phyloP scores from a whole-genome alignment of 2,113 vertebrate species.

The Numida meleagris region DNA sequence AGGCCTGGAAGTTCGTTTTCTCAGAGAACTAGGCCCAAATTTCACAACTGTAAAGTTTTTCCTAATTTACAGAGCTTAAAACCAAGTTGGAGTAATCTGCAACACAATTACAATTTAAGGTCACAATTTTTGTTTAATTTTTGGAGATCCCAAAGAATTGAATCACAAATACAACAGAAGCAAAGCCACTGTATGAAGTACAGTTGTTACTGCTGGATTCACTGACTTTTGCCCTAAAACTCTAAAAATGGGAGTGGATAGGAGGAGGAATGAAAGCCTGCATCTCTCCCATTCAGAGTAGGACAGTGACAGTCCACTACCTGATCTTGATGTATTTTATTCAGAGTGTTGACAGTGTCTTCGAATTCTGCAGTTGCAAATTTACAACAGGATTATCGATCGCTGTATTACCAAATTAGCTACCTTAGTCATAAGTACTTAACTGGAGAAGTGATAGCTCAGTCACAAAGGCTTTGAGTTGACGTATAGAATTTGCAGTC shows the following conservation, averaged over 20 bases:
- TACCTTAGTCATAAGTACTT: not conserved
- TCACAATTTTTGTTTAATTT: not conserved
- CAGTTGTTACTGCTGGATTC: not conserved
- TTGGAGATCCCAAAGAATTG: not conserved
- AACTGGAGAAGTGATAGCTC: not conserved
- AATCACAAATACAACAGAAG: not conserved
- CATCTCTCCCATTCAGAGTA: slow-evolving; percentile 37
- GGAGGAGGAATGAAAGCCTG: not conserved
- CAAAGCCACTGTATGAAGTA: not conserved
- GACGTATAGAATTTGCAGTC: not conserved
- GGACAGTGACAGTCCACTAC: slow-evolving; percentile 3
- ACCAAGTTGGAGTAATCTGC: not conserved
- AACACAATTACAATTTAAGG: not conserved
- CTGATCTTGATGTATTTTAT: not conserved
- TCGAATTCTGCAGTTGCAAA: not conserved
- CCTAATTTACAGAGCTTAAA: not conserved
- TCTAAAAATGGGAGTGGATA: not conserved
- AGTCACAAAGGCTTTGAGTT: not conserved
- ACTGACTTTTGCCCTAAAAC: not conserved
- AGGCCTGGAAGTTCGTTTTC: not conserved
- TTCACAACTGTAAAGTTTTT: not conserved
- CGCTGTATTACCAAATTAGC: not conserved
- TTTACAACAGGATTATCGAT: not conserved
- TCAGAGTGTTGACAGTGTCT: not conserved
- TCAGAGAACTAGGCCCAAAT: not conserved